A percentile compares a stretch with the other conserved stretches of the same genome.
phyloP scores from a whole-genome alignment of 2,113 vertebrate genomes.

The Cephalopholis sonnerati region DNA sequence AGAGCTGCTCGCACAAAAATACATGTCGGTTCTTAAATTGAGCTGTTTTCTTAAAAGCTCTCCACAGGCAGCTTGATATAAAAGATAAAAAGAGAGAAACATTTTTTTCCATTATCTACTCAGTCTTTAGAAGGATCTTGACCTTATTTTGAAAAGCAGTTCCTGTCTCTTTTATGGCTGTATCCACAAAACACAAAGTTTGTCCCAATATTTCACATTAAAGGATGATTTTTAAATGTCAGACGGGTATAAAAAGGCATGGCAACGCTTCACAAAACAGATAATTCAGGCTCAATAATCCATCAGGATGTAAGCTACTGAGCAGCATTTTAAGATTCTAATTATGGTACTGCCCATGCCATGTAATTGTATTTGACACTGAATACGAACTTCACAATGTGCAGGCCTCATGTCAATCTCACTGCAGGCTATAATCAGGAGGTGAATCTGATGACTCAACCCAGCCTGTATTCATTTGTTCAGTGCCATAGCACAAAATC shows the following conservation, averaged over 20 bases:
- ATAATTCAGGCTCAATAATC: conserved; percentile 8
- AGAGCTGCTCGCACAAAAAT: conserved; percentile 29
- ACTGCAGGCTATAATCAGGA: conserved; percentile 74
- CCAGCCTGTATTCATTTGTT: conserved; percentile 69
- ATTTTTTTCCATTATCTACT: not conserved
- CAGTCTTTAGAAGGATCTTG: conserved; percentile 12
- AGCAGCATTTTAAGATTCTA: conserved; percentile 47
- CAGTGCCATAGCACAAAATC: conserved; percentile 59
- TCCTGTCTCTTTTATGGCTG: conserved; percentile 16
- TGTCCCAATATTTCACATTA: not conserved
- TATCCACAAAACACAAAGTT: not conserved
- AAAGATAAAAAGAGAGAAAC: conserved; percentile 14
- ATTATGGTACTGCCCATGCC: conserved; percentile 54
- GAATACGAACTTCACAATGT: conserved; percentile 71
- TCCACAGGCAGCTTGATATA: conserved; percentile 20
- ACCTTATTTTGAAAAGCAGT: conserved; percentile 31
- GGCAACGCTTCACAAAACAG: not conserved
- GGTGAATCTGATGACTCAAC: conserved; percentile 76
- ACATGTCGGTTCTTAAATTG: conserved; percentile 37
- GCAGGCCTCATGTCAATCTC: conserved; percentile 72
- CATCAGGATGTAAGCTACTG: conserved; percentile 27
- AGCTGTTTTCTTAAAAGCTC: conserved; percentile 41
- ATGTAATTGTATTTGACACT: conserved; percentile 70
- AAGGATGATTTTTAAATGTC: conserved; percentile 13
- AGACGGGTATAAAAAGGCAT: not conserved